Base-by-base conservation (phyloP, 2,888 invertebrate species). In the Drosophila emarginata region DNA sequence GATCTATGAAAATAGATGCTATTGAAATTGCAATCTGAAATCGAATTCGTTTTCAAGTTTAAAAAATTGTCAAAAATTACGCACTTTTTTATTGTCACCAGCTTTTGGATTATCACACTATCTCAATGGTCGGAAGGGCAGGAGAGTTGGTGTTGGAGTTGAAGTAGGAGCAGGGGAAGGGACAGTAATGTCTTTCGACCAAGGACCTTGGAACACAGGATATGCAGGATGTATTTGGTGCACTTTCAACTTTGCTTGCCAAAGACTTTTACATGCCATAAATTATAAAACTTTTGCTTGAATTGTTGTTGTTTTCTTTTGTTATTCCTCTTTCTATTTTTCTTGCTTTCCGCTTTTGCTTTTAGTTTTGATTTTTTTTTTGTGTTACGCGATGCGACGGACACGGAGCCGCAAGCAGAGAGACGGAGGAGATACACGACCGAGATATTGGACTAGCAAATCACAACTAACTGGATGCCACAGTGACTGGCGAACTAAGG, bases 391-490 rank as follows among this genome's bases (percentile, higher is more conserved):
- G 59, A 28, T 45, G 9, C 9, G n/a, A 18, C 45, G 45, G 23
- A 18, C 15, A 18, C 58, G 59, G 62, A 64, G 66, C 14, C 59
- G 60, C 51, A 28, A 51, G 37, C 65, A 21, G 21, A 21, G 54
- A 50, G 45, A 40, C 66, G 58, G 26, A 40, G 58, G 26, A 40
- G 23, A 69, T 66, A 69, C 69, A 56, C 63, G 65, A 58, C 32
- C 71, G 64, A 64, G 67, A 74, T 37, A 37, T 37, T 37, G 74
- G 60, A 84, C 81, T 88, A 80, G 82, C 88, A 79, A 79, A 81
- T 77, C 81, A 84, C 79, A 76, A 84, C 88, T 84, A 88, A 88
- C 88, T 75, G 81, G 67, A 77, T 75, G 74, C 79, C 78, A 86
- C 71, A 66, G 72, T 73, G 74, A 86, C 87, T 76, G 77, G 79